Conservation (phyloP, 2,797 vertebrate species). For the Amazona finschi region DNA sequence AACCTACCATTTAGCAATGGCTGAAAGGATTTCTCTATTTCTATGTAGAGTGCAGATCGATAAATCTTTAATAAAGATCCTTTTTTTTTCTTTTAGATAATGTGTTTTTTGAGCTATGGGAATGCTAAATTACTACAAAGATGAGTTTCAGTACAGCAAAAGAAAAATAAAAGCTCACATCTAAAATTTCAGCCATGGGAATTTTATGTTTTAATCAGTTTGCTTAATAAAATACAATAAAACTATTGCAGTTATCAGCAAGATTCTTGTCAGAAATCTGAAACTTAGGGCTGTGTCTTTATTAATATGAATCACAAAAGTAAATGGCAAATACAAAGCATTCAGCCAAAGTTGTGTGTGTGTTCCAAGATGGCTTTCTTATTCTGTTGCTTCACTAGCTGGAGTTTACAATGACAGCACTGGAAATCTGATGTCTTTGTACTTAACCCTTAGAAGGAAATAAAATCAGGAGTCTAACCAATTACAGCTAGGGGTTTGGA, state of each 20-base stretch:
- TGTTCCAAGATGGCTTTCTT: conserved; percentile 66
- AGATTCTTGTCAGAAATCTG: conserved; percentile 82
- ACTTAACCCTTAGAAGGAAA: conserved; percentile 42
- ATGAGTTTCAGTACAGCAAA: neutral
- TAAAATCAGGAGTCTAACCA: conserved; percentile 47
- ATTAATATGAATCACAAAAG: conserved; percentile 68
- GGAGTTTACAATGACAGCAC: conserved; percentile 41
- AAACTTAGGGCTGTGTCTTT: conserved; percentile 80
- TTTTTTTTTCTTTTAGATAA: neutral
- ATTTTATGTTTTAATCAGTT: conserved; percentile 76
- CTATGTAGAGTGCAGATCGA: neutral
- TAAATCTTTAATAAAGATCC: conserved; percentile 54
- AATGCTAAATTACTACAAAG: conserved; percentile 37
- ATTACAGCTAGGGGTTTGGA: conserved; percentile 9
- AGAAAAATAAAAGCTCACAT: neutral
- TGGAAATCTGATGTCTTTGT: conserved; percentile 42
- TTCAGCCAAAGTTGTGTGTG: conserved; percentile 42
- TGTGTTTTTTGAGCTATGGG: neutral
- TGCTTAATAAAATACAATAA: conserved; percentile 85
- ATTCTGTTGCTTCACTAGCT: conserved; percentile 59
- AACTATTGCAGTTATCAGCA: conserved; percentile 76
- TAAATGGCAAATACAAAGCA: conserved; percentile 57
- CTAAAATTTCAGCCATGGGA: conserved; percentile 33
- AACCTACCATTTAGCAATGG: neutral
- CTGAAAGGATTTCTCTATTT: conserved; percentile 22